Evolutionary conservation across 1,140 invertebrate genomes (phyloP).

Genomic region (Paramacrobiotus metropolitanus): DNA sequence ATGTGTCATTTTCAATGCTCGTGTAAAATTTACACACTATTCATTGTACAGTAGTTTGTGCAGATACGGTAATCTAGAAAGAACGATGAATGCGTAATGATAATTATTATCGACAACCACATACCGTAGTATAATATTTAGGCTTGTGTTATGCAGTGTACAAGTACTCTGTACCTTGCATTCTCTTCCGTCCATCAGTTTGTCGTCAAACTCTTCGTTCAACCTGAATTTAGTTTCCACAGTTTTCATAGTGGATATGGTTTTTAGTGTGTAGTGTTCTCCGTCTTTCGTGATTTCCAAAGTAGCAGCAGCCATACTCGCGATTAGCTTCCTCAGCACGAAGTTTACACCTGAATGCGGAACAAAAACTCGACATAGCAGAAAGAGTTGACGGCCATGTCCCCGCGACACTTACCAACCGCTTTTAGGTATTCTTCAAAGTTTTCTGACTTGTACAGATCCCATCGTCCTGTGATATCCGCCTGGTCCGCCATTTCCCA

Average conservation of each 20-base stretch:
- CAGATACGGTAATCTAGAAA: no score
- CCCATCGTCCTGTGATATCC: slow-evolving; percentile 41
- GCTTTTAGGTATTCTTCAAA: slow-evolving; percentile 69
- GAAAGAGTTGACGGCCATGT: no score
- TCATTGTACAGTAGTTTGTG: no score
- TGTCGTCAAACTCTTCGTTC: slow-evolving; percentile 58
- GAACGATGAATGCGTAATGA: no score
- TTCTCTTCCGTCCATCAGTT: slow-evolving; percentile 53
- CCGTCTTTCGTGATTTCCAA: slow-evolving; percentile 43
- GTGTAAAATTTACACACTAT: no score
- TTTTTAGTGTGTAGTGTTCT: slow-evolving; percentile 43
- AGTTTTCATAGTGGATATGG: slow-evolving; percentile 59
- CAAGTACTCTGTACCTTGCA: slow-evolving; percentile 53
- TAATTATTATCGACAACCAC: no score
- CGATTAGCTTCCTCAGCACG: slow-evolving; percentile 41
- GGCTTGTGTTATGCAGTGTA: no score
- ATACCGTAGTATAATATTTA: no score
- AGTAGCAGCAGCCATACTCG: slow-evolving; percentile 31
- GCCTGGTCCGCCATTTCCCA: neutral
- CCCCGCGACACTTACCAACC: slow-evolving; percentile 34
- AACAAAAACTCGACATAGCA: neutral
- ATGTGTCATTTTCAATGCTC: no score
- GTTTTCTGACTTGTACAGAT: slow-evolving; percentile 44
- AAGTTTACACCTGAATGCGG: slow-evolving; percentile 41
- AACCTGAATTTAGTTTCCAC: slow-evolving; percentile 48